Evolutionary conservation across 1,140 invertebrate species (phyloP), one percentile per base, ranked within the genome.

Genomic region (Drosophila eugracilis): DNA sequence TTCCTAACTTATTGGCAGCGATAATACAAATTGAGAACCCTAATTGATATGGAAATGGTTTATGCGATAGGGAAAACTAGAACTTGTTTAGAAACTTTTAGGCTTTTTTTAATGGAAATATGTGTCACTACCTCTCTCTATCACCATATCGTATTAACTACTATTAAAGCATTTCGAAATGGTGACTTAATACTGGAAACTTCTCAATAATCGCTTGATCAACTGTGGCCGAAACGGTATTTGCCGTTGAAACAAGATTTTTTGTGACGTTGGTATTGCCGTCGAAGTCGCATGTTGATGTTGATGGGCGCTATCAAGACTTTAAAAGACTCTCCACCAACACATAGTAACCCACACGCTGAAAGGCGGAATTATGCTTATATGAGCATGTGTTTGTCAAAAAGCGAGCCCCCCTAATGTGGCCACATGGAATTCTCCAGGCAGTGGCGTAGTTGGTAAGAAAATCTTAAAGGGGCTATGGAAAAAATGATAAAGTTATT

Each of bases 181-280:
- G 39, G 41, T 60, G 55, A 19, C 55, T 60, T 26, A 26, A 47
- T 55, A 41, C 26, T 37, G 21, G 14, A 32, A 45, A 70, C 26
- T 36, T 47, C 66, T n/a, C 50, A 12, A 41, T 73, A 73, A 73
- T 73, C 37, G 39, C 21, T 53, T 44, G 70, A 65, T 65, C 19
- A 74, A 74, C 58, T 65, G 49, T 50, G 60, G 17, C 58, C 53
- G 44, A 63, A 74, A 49, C 71, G 70, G 57, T 55, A 71, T 71
- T 71, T 42, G 17, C 41, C 19, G 57, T 41, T n/a, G 39, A 41
- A 74, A 74, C 70, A 36, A 74, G 71, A 54, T 74, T 47, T 74
- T 47, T 49, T 36, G 50, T 67, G 59, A 67, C 41, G 57, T 50
- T 48, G 63, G 10, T 30, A 22, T 62, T 15, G 53, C 14, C 41